Evolutionary conservation across 2,797 vertebrate species (phyloP).

Genomic region (Galago senegalensis): DNA sequence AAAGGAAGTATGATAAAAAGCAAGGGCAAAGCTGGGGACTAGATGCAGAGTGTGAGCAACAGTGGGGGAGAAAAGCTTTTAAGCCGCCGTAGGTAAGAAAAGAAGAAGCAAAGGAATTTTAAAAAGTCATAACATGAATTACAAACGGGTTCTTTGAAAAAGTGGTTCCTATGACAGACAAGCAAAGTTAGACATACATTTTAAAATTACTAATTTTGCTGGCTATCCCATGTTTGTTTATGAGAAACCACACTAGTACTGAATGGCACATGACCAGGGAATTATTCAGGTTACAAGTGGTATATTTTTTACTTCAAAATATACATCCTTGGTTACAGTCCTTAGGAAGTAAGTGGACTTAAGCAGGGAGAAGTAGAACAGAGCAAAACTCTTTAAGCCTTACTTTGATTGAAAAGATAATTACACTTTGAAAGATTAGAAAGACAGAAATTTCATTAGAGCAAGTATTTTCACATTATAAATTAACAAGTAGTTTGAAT

Average conservation of each 20-base stretch:
- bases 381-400: not conserved
- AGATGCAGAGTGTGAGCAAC: not conserved
- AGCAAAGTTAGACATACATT: conserved; percentile 22
- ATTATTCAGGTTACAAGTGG: conserved; percentile 25
- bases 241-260: not conserved
- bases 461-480: conserved; percentile 18
- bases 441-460: conserved; percentile 23
- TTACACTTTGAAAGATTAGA: conserved; percentile 23
- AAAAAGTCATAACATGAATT: conserved; percentile 15
- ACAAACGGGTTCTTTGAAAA: conserved; percentile 22
- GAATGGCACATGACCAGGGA: not conserved
- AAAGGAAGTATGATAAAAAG: not conserved
- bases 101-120: not conserved
- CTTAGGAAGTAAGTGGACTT: not conserved
- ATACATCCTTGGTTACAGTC: not conserved
- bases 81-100: not conserved
- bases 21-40: not conserved
- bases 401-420: not conserved
- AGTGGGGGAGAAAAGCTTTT: not conserved
- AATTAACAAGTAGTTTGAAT: conserved; percentile 53
- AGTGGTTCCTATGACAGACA: not conserved
- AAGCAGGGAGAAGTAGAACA: not conserved
- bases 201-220: conserved; percentile 58
- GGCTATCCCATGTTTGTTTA: not conserved
- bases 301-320: conserved; percentile 64